Conservation (phyloP, 2,797 vertebrate species). For the Squalus acanthias region DNA sequence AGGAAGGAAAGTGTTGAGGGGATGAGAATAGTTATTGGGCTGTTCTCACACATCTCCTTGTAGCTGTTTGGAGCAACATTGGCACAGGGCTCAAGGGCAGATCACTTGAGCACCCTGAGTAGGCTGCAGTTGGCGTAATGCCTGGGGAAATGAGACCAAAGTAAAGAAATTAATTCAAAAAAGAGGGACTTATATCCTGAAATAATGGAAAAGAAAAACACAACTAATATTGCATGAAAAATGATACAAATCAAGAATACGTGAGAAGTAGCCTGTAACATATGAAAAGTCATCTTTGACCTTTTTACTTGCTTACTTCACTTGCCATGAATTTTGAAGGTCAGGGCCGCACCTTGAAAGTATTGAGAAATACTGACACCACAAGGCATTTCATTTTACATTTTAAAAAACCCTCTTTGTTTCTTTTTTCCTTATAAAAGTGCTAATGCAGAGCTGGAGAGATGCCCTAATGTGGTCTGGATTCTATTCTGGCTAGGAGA, state of each 20-base stretch:
- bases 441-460: neutral
- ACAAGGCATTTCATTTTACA: neutral
- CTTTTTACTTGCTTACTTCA: neutral
- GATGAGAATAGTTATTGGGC: neutral
- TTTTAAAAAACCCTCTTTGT: neutral
- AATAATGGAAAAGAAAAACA: neutral
- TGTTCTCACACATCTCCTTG: neutral
- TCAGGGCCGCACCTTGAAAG: neutral
- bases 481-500: neutral
- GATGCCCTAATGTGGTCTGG: neutral
- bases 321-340: neutral
- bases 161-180: neutral
- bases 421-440: neutral
- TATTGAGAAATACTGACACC: neutral
- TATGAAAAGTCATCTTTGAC: neutral
- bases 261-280: neutral
- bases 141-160: neutral
- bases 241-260: neutral
- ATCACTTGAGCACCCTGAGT: neutral
- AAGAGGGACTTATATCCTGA: neutral
- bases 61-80: neutral
- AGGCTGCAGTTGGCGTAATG: neutral
- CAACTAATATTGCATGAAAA: neutral
- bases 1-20: neutral
- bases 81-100: neutral